phyloP scores from a whole-genome alignment of 2,113 vertebrate species.

The Gila orcuttii region DNA sequence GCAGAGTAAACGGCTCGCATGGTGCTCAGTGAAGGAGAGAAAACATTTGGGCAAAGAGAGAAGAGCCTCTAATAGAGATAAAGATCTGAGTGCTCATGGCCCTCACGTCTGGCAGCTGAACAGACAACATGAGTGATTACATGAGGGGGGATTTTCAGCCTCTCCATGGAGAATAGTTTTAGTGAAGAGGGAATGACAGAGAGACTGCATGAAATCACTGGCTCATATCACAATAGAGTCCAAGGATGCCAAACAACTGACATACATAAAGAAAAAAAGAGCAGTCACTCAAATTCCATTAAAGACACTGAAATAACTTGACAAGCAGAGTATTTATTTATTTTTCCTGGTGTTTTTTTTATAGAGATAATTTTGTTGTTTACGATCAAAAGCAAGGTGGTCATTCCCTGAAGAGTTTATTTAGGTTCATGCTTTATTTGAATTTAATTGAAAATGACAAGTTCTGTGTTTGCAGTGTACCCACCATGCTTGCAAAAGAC shows the following conservation, averaged over 20 bases:
- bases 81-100: slow-evolving; percentile 33
- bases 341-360: neutral
- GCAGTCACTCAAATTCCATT: neutral
- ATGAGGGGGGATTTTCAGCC: slow-evolving; percentile 5
- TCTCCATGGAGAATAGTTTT: slow-evolving; percentile 21
- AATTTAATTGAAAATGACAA: neutral
- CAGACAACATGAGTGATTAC: slow-evolving; percentile 53
- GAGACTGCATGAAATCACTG: slow-evolving; percentile 27
- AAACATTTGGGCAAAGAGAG: slow-evolving; percentile 17
- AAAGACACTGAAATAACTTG: neutral
- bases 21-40: slow-evolving; percentile 23
- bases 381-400: neutral
- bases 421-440: neutral
- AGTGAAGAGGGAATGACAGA: slow-evolving; percentile 21
- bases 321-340: too few relatives aligned
- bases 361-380: neutral
- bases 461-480: neutral
- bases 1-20: slow-evolving; percentile 12
- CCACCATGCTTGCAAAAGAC: neutral
- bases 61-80: slow-evolving; percentile 40
- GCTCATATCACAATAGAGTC: slow-evolving; percentile 40
- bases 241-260: slow-evolving; percentile 9
- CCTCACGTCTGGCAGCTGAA: slow-evolving; percentile 47
- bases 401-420: neutral
- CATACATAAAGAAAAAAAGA: neutral